Base-by-base conservation (phyloP, 2,888 invertebrate genomes). In the Sipunculus nudus region DNA sequence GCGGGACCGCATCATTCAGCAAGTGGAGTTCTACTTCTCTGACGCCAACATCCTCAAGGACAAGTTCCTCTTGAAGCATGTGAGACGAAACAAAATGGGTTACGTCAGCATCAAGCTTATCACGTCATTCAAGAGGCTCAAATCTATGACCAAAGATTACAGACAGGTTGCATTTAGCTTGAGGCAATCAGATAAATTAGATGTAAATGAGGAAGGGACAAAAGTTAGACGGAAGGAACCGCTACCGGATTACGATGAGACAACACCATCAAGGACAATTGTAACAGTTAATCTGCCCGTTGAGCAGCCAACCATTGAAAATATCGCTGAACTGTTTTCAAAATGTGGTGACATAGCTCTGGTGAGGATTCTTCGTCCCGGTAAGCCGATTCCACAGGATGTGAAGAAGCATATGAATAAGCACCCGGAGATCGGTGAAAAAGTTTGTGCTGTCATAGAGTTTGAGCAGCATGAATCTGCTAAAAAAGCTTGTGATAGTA, bases 41-140 rank as follows among this genome's bases (percentile, higher is more conserved):
- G 94, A 97, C 79, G 93, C 92, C 52, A 95, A 94, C 82, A 93
- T 97, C 71, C 89, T 94, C 3, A 96, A 96, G 82, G 96, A 97
- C 81, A 94, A 96, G 16, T 97, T 97, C 84, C 87, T 97, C 46
- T 85, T 96, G 66, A 97, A 97, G 82, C 96, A 96, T 81, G 95
- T 96, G 25, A 89, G 93, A 58, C 88, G 96, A 54, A 96, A 96
- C 84, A 96, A 95, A 84, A 95, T 95, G 84, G 96, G 96, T 23
- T 96, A 91, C 84, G 96, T 97, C 19, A 95, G 94, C 54, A 86
- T 97, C 53, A 97, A 96, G 83, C 86, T 97, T 59, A 93, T 97
- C 70, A 94, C 96, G 16, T 95, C 95, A 78, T 96, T 97, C 83
- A 94, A 96, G 80, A 89, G 94, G 65, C 94, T 97, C 43, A 96